phyloP scores from a whole-genome alignment of 2,888 invertebrate species.

The Conchocele bisecta region DNA sequence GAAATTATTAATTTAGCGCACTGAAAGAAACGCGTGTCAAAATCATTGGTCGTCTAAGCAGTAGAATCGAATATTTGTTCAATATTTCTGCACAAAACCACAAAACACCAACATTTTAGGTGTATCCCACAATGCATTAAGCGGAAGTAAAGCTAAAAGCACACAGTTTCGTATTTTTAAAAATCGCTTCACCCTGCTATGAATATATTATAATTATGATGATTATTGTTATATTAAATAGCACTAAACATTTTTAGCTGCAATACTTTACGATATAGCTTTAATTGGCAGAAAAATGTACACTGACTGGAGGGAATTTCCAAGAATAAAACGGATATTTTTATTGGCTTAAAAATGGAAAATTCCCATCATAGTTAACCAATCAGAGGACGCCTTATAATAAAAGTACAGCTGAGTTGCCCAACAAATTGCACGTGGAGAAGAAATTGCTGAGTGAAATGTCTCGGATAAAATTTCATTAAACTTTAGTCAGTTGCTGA shows the following conservation, averaged over 20 bases:
- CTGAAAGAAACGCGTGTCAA: background rate
- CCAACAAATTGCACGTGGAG: too few species aligned
- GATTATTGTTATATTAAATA: background rate
- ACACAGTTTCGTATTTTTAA: conserved; percentile 47
- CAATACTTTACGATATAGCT: too few species aligned
- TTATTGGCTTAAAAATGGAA: conserved; percentile 51
- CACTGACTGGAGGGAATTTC: conserved; percentile 14
- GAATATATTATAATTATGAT: background rate
- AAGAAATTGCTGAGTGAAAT: too few species aligned
- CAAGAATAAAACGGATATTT: background rate
- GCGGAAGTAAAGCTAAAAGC: conserved; percentile 40
- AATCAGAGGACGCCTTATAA: conserved; percentile 39
- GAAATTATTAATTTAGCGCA: too few species aligned
- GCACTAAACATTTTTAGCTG: too few species aligned
- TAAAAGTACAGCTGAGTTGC: too few species aligned
- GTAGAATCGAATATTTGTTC: conserved; percentile 19
- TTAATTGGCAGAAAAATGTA: too few species aligned
- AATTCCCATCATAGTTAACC: conserved; percentile 36
- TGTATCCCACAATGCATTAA: conserved; percentile 69
- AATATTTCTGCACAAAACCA: conserved; percentile 32
- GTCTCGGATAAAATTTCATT: too few species aligned
- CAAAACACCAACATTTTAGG: conserved; percentile 59
- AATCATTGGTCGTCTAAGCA: background rate
- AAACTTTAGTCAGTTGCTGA: too few species aligned
- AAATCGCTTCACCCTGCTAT: too few species aligned